Evolutionary conservation across 1,140 invertebrate species (phyloP).

Genomic region (Ostrea edulis): DNA sequence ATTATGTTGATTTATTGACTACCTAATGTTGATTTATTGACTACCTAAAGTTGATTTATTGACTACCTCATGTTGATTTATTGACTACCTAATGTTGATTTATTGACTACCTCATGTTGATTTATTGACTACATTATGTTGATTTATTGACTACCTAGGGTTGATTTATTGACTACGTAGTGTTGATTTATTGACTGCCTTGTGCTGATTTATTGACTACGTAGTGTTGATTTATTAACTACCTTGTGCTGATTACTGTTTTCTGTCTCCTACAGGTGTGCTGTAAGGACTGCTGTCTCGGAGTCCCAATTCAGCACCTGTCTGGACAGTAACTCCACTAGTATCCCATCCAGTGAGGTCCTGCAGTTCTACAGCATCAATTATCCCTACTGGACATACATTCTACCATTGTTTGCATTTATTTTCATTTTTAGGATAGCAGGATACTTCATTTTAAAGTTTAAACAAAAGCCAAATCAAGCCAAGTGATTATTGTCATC

Average conservation of each 20-base stretch:
- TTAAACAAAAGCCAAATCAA: constrained; percentile 57
- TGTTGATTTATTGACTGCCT: too few relatives aligned
- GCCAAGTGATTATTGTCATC: background rate
- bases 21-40: too few relatives aligned
- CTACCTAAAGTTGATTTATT: too few relatives aligned
- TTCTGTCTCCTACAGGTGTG: constrained; percentile 56
- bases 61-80: too few relatives aligned
- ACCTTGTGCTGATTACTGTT: background rate
- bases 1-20: too few relatives aligned
- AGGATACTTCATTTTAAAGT: constrained; percentile 64
- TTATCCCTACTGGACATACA: constrained; percentile 59
- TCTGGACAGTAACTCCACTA: constrained; percentile 45
- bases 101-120: too few relatives aligned
- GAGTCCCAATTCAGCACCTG: constrained; percentile 59
- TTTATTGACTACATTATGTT: too few relatives aligned
- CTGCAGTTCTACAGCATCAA: constrained; percentile 57
- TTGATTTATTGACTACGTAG: too few relatives aligned
- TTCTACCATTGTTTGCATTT: constrained; percentile 63
- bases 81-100: too few relatives aligned
- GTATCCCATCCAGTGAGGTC: constrained; percentile 59
- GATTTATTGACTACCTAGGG: too few relatives aligned
- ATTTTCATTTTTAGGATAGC: constrained; percentile 60
- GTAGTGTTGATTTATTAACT: too few relatives aligned
- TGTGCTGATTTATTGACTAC: background rate
- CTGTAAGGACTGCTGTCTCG: constrained; percentile 32